Percentiles rank a stretch among this genome's conserved stretches.
phyloP scores from a whole-genome alignment of 2,113 vertebrate species.

The Narcine bancroftii region DNA sequence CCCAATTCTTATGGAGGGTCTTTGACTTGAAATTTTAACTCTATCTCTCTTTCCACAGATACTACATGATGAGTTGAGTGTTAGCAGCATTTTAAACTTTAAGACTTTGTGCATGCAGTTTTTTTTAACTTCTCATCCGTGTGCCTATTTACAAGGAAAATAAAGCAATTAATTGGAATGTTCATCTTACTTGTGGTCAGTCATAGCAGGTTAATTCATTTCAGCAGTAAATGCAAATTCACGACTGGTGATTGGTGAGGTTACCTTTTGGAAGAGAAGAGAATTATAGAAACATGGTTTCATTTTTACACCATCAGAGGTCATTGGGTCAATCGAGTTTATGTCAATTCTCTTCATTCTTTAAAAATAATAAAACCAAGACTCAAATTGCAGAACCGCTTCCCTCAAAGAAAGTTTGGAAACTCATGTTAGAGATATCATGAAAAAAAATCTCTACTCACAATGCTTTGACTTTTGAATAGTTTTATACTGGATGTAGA shows the following conservation, averaged over 20 bases:
- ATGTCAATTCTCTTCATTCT: no score
- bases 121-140: no score
- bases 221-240: not conserved
- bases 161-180: not conserved
- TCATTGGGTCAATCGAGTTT: no score
- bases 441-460: not conserved
- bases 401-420: not conserved
- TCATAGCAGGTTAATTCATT: not conserved
- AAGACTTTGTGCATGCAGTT: no score
- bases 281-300: not conserved
- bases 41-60: no score
- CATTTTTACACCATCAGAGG: no score
- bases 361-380: not conserved
- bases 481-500: no score
- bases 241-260: not conserved
- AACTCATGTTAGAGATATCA: not conserved
- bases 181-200: not conserved
- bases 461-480: no score
- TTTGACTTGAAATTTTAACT: no score
- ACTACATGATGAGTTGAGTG: no score
- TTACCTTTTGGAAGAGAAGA: not conserved
- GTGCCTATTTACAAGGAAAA: not conserved
- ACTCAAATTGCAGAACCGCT: not conserved
- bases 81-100: no score
- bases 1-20: no score